phyloP scores from a whole-genome alignment of 1,140 invertebrate genomes.

The Zaprionus africanus region DNA sequence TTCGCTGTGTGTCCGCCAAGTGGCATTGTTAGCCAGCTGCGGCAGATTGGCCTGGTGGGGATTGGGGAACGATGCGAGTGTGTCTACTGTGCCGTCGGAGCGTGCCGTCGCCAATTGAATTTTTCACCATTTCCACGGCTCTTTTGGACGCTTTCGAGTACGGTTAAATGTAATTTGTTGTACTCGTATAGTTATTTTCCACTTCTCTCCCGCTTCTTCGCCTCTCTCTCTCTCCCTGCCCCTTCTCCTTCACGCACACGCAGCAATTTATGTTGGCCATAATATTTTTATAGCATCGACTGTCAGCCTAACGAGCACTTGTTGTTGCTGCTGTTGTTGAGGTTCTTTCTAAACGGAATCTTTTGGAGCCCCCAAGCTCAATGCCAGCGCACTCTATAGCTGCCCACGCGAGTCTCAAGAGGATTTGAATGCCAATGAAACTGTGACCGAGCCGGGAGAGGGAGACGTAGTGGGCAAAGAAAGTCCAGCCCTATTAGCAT shows the following conservation, averaged over 20 bases:
- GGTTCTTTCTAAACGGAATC: slow-evolving; percentile 13
- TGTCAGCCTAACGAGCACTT: slow-evolving; percentile 46
- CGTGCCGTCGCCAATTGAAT: slow-evolving; percentile 77
- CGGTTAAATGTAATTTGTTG: slow-evolving; percentile 77
- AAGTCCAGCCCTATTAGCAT: slow-evolving; percentile 71
- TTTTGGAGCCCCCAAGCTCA: slow-evolving; percentile 7
- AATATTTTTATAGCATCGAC: slow-evolving; percentile 47
- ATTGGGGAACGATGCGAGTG: slow-evolving; percentile 13
- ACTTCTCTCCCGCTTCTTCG: not conserved
- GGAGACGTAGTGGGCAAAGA: slow-evolving; percentile 35
- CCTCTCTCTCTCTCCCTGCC: not conserved
- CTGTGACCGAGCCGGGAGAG: not conserved
- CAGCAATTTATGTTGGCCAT: slow-evolving; percentile 37
- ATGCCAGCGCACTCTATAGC: slow-evolving; percentile 2
- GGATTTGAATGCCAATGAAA: slow-evolving; percentile 29
- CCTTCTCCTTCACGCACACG: slow-evolving; percentile 19
- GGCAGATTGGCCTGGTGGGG: slow-evolving; percentile 19
- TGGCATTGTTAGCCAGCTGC: slow-evolving; percentile 62
- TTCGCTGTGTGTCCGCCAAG: slow-evolving; percentile 54
- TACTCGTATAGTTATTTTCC: slow-evolving; percentile 38
- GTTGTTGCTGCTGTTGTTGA: slow-evolving; percentile 8
- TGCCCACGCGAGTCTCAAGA: slow-evolving; percentile 25
- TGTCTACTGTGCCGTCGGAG: slow-evolving; percentile 36
- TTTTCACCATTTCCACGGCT: slow-evolving; percentile 66
- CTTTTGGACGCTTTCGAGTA: slow-evolving; percentile 51